Conservation (phyloP, 2,797 vertebrate species). For the Aldrovandia affinis region DNA sequence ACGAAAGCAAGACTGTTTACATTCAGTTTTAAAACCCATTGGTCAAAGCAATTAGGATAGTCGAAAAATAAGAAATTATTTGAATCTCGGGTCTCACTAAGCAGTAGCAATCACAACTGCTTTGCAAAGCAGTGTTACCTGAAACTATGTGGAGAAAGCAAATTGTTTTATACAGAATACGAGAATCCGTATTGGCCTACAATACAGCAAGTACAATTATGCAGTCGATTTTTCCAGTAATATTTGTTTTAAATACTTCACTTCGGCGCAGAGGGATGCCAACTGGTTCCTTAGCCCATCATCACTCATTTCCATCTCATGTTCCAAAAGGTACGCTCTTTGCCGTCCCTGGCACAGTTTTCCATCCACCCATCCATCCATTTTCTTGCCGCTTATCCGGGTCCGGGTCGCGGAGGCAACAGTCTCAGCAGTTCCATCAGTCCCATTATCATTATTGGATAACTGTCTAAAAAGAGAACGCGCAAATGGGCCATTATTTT, state of each 20-base stretch:
- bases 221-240: constrained; percentile 29
- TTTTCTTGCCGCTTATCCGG: too few species aligned
- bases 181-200: neutral
- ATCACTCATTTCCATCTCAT: neutral
- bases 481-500: neutral
- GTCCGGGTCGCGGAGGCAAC: too few species aligned
- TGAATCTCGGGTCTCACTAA: too few species aligned
- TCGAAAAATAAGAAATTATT: too few species aligned
- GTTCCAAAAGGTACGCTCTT: neutral
- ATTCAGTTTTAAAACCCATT: neutral
- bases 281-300: constrained; percentile 29
- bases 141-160: neutral
- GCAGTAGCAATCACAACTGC: neutral
- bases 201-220: constrained; percentile 2
- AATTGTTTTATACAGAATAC: neutral
- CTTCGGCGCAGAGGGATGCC: constrained; percentile 36
- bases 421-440: too few species aligned
- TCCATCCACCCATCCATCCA: too few species aligned
- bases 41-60: neutral
- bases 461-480: neutral
- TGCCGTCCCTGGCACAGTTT: neutral
- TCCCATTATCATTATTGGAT: neutral
- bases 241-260: constrained; percentile 32
- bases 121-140: neutral
- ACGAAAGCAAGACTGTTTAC: neutral